A percentile compares a stretch with the other conserved stretches of the same genome.
These are phyloP conservation scores for Bubo scandiacus DNA, from an alignment of 2,113 vertebrate species.

Conservation along the genomic window DNA sequence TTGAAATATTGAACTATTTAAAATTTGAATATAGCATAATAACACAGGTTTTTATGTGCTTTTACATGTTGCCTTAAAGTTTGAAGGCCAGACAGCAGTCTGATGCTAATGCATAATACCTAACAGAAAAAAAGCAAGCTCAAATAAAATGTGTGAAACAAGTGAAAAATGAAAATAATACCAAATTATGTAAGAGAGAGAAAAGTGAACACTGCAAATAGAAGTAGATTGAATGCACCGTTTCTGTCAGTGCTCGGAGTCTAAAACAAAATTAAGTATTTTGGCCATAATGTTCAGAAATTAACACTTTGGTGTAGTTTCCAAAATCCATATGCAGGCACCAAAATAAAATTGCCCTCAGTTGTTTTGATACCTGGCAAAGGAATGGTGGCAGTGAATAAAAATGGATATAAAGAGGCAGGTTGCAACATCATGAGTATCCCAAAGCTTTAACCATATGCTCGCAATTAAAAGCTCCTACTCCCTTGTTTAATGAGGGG, in stretches of 20 bases:
- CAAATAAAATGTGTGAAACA: not conserved
- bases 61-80: not conserved
- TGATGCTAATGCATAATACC: not conserved
- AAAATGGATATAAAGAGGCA: not conserved
- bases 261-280: not conserved
- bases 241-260: not conserved
- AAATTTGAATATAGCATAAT: not conserved
- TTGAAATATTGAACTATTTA: not conserved
- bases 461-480: not conserved
- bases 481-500: not conserved
- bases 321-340: not conserved
- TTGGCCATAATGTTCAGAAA: not conserved
- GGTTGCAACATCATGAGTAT: not conserved
- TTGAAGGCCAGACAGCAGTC: not conserved
- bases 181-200: not conserved
- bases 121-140: not conserved
- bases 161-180: not conserved
- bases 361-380: not conserved
- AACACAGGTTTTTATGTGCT: not conserved
- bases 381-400: not conserved
- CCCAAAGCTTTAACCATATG: not conserved
- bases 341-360: not conserved
- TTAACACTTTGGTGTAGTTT: not conserved
- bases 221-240: rapidly evolving
- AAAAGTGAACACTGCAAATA: not conserved